Evolutionary conservation across 2,113 vertebrate genomes (phyloP), one percentile per base, ranked within the genome.

Genomic region (Lipophrys pholis): DNA sequence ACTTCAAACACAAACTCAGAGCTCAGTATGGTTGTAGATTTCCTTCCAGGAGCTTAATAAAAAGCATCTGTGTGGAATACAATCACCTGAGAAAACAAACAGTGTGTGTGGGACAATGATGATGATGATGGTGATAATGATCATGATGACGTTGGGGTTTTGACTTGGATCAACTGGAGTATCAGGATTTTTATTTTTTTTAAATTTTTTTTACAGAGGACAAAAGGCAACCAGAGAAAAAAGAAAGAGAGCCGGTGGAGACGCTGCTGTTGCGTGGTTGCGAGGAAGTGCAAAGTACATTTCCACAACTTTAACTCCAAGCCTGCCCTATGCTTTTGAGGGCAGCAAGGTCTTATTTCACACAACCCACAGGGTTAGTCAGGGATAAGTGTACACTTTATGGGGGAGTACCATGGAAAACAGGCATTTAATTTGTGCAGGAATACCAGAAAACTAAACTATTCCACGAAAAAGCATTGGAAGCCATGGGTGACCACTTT

Each of bases 31-130:
- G 88, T 90, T 87, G 83, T 53, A 69, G 78, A 91, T 90, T 86
- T 63, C 93, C 95, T 94, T 96, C 93, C 94, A 95, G 94, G 94
- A 96, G 95, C 93, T 90, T 96, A 96, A 96, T 95, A 95, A 96
- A 95, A 95, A 96, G 95, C 94, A 96, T 96, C 95, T 96, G 92
- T 92, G 94, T 87, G 94, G 82, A 92, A 96, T 94, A 94, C 94
- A 93, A 91, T 93, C 95, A 98, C 96, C 95, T 98, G 96, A 96
- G 94, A 94, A 97, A 97, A 97, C 97, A 98, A 97, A 96, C 94
- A 62, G 38, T 93, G 51, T 41, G 5, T 78, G 73, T 81, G 73
- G 86, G 92, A 90, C 60, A 21, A 30, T 16, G 16, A 35, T 56
- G 69, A 62, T 11, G 14, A 35, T 56, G 69, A 62, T 11, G 14